These are phyloP conservation scores for Psittacula echo DNA, from an alignment of 2,797 vertebrate species.

Conservation along the genomic window DNA sequence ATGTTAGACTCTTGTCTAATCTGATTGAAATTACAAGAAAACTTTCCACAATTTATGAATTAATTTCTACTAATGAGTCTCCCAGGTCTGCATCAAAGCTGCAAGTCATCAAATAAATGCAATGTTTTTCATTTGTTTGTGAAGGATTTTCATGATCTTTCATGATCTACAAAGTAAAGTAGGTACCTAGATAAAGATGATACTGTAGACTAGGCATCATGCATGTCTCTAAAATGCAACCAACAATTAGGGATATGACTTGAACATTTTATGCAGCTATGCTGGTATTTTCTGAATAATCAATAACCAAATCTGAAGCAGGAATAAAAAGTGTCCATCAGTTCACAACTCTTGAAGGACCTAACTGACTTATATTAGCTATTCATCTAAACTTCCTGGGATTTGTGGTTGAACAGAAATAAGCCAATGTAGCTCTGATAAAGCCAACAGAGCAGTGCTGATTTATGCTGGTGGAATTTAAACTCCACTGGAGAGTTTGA, in stretches of 20 bases:
- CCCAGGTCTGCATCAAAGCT: neutral
- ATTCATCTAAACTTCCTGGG: neutral
- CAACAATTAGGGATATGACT: neutral
- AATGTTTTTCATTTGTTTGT: neutral
- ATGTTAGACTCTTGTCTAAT: neutral
- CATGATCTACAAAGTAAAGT: neutral
- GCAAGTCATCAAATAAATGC: neutral
- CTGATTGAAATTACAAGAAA: neutral
- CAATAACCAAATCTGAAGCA: neutral
- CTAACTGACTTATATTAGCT: neutral
- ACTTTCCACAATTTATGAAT: neutral
- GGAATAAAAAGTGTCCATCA: neutral
- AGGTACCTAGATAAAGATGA: neutral
- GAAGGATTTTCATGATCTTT: neutral
- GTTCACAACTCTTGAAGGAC: neutral
- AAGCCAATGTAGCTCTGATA: neutral
- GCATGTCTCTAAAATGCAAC: neutral
- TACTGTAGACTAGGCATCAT: neutral
- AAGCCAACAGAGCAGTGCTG: neutral
- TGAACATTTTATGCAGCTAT: neutral
- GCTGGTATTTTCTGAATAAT: neutral
- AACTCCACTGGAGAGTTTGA: neutral
- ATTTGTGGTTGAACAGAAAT: neutral
- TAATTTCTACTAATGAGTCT: constrained; percentile 19
- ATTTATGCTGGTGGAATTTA: neutral